A percentile compares a stretch with the other conserved stretches of the same genome.
These are phyloP conservation scores for Nomada flava DNA, from an alignment of 2,888 invertebrate species.

Conservation along the genomic window DNA sequence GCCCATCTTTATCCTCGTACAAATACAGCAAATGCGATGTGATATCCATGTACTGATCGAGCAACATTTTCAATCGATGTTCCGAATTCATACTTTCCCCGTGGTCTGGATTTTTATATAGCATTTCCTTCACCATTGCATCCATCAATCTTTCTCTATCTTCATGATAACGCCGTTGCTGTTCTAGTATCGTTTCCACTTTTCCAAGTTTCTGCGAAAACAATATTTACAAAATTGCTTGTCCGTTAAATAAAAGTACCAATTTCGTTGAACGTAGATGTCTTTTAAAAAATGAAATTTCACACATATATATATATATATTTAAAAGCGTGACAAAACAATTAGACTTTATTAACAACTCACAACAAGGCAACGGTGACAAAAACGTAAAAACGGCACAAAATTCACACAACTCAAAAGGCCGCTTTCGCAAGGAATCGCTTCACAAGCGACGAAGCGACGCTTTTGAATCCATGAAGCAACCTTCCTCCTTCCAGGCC, in stretches of 20 bases:
- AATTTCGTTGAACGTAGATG: conserved; percentile 7
- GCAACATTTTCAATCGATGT: conserved; percentile 94
- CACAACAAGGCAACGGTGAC: too few relatives aligned
- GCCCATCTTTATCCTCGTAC: conserved; percentile 98
- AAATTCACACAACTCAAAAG: too few relatives aligned
- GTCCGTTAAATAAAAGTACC: conserved; percentile 13
- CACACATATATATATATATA: too few relatives aligned
- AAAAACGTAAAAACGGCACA: too few relatives aligned
- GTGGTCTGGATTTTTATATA: conserved; percentile 95
- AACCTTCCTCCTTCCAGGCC: too few relatives aligned
- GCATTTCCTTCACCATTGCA: conserved; percentile 98
- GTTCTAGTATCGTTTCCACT: conserved; percentile 99
- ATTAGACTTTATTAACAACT: too few relatives aligned
- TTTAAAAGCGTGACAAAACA: too few relatives aligned
- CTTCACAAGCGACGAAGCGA: too few relatives aligned
- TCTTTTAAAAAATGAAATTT: background rate
- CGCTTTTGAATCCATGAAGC: too few relatives aligned
- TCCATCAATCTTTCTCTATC: conserved; percentile 98
- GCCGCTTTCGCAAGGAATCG: too few relatives aligned
- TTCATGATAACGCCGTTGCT: conserved; percentile 98
- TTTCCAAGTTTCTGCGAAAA: conserved; percentile 20
- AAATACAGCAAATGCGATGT: conserved; percentile 92
- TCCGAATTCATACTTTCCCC: conserved; percentile 98
- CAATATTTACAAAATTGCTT: conserved; percentile 2
- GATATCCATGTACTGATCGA: conserved; percentile 91